Conservation (phyloP, 1,140 invertebrate species). For the Drosophila varians region DNA sequence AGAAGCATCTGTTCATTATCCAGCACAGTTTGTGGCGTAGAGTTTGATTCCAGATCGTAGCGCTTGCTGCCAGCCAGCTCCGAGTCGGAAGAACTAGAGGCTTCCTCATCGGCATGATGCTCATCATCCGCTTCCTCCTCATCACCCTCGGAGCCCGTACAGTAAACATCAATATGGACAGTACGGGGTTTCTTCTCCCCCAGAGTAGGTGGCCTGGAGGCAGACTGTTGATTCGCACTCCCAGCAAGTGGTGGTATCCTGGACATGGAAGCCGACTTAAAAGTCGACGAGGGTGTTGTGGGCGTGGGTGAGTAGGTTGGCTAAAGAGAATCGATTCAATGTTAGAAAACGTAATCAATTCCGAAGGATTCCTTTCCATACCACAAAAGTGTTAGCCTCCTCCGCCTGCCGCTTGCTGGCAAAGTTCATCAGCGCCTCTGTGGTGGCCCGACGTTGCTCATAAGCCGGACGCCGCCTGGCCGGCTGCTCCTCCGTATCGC, state of each 20-base stretch:
- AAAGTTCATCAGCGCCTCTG: constrained; percentile 65
- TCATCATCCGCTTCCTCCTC: constrained; percentile 85
- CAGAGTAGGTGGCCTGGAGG: constrained; percentile 42
- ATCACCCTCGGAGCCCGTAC: constrained; percentile 89
- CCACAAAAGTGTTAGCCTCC: constrained; percentile 79
- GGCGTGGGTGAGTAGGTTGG: constrained; percentile 67
- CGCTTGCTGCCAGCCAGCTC: constrained; percentile 52
- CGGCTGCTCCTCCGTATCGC: constrained; percentile 72
- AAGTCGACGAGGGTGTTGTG: constrained; percentile 65
- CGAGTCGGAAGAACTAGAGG: constrained; percentile 61
- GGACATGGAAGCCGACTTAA: constrained; percentile 76
- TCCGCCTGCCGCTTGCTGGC: constrained; percentile 63
- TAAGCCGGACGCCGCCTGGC: constrained; percentile 45
- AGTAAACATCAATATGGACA: constrained; percentile 91
- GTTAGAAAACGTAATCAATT: background rate
- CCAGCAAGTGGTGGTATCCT: constrained; percentile 59
- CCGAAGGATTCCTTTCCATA: background rate
- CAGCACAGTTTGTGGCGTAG: constrained; percentile 87
- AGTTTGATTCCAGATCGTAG: constrained; percentile 80
- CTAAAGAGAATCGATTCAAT: constrained; percentile 11
- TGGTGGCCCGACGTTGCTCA: constrained; percentile 74
- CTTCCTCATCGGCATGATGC: constrained; percentile 86
- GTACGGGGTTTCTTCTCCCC: constrained; percentile 87
- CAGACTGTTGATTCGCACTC: background rate
- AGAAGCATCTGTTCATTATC: constrained; percentile 86